phyloP scores from a whole-genome alignment of 2,888 invertebrate species.

The Tinea semifulvella region DNA sequence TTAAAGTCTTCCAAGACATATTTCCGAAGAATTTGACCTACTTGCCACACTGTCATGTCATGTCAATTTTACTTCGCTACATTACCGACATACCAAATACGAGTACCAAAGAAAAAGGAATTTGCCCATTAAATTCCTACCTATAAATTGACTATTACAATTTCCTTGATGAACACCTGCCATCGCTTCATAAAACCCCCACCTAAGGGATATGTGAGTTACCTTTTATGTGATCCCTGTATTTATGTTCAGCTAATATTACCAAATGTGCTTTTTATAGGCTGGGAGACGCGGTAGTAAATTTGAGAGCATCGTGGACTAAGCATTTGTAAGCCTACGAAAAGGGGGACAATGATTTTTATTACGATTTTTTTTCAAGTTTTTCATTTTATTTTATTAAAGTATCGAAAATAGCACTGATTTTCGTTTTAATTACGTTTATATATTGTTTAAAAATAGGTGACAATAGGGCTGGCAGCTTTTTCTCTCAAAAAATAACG shows the following conservation, averaged over 20 bases:
- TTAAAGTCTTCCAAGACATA: no score
- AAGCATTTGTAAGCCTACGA: conserved; percentile 23
- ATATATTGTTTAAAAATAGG: no score
- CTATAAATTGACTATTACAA: conserved; percentile 4
- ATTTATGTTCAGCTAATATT: conserved; percentile 34
- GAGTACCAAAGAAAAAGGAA: no score
- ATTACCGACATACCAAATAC: no score
- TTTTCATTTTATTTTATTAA: no score
- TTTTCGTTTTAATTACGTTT: no score
- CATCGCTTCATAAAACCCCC: conserved; percentile 9
- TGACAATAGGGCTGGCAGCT: no score
- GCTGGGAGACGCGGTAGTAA: conserved; percentile 38
- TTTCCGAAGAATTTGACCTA: no score
- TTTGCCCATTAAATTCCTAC: neutral
- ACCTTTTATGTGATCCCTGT: conserved; percentile 20
- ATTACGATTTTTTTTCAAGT: neutral
- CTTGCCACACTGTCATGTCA: no score
- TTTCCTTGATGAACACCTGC: conserved; percentile 14
- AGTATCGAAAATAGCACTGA: no score
- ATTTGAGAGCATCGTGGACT: conserved; percentile 39
- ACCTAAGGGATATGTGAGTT: conserved; percentile 2
- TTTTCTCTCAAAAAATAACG: no score
- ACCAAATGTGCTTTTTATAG: conserved; percentile 43
- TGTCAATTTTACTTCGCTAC: no score
- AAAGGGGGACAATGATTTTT: conserved; percentile 3